Evolutionary conservation across 2,797 vertebrate species (phyloP).

Genomic region (Eulemur rubriventer): DNA sequence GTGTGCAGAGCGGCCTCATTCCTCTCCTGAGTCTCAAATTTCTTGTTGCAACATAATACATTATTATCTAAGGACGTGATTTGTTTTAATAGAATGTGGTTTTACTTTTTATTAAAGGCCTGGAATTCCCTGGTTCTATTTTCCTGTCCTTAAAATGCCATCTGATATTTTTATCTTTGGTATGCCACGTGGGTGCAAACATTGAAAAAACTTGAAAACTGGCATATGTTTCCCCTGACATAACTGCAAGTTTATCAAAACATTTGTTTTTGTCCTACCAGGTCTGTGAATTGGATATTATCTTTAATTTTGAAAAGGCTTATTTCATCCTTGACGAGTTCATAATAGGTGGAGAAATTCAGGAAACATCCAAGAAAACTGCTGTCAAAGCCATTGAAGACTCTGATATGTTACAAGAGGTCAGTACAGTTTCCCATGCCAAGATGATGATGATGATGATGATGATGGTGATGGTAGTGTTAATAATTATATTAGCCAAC

Average conservation of each 20-base stretch:
- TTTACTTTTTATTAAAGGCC: background rate
- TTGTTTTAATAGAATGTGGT: background rate
- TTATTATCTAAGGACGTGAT: background rate
- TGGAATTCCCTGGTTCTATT: background rate
- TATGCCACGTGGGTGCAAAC: background rate
- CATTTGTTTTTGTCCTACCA: slow-evolving; percentile 77
- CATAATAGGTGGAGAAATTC: slow-evolving; percentile 94
- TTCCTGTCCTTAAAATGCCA: background rate
- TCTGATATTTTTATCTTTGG: background rate
- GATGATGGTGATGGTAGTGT: background rate
- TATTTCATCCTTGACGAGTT: slow-evolving; percentile 98
- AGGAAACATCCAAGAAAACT: slow-evolving; percentile 93
- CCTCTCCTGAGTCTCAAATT: background rate
- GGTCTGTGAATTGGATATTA: slow-evolving; percentile 98
- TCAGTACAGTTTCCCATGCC: slow-evolving; percentile 79
- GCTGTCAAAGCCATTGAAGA: slow-evolving; percentile 91
- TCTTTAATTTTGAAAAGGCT: slow-evolving; percentile 99
- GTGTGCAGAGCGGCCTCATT: fast-evolving
- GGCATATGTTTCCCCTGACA: background rate
- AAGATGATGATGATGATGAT: background rate
- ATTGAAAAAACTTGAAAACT: background rate
- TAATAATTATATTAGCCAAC: background rate
- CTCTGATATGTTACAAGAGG: slow-evolving; percentile 95
- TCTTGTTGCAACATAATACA: background rate
- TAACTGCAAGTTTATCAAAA: slow-evolving; percentile 41